Base-by-base conservation (phyloP, 1,140 invertebrate genomes). In the Dendrolimus punctatus region DNA sequence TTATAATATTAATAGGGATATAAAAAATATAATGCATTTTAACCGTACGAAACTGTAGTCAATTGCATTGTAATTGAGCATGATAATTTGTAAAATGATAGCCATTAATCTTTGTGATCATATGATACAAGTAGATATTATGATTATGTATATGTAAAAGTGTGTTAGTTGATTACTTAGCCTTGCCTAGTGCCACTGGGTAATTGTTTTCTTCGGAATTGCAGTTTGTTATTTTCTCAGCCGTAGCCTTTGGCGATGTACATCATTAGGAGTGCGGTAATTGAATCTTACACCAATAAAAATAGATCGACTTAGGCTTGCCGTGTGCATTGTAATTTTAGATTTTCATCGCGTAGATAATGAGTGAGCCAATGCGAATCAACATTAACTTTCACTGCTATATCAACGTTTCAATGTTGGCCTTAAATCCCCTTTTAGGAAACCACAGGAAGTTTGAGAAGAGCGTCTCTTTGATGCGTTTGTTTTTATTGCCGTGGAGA, bases 331-430 rank as follows among this genome's bases (percentile, higher is more conserved):
- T 74, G 79, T 76, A 82, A 85, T 84, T 82, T 84, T 69, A 77
- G 69, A 82, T 83, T 81, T 82, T 81, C 74, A 81, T 82, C 76
- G 76, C 57, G 55, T 55, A 73, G 70, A 76, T 78, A 76, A 78
- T 79, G 77, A 78, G 72, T 63, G 70, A 55, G 55, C 63, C 76
- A 76, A 68, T 76, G 70, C 75, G 78, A 81, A 80, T 80, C 68
- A 62, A 70, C 71, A 79, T 82, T 81, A 80, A 84, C 82, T 85
- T 85, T 85, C 82, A 80, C 77, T 84, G 60, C 38, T 73, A 57
- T 70, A 68, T 64, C 63, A 52, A 57, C 57, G 58, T 60, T 61
- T 66, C 63, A 63, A 60, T 57, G 62, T 66, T 80, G 78, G 73
- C 76, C 78, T 85, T 75, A 80, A 85, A 83, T 71, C 64, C 66